Evolutionary conservation across 53 echinoderm and acorn worm species (phyloP), one percentile per base, ranked within the genome.

Genomic region (Henricia sp.): DNA sequence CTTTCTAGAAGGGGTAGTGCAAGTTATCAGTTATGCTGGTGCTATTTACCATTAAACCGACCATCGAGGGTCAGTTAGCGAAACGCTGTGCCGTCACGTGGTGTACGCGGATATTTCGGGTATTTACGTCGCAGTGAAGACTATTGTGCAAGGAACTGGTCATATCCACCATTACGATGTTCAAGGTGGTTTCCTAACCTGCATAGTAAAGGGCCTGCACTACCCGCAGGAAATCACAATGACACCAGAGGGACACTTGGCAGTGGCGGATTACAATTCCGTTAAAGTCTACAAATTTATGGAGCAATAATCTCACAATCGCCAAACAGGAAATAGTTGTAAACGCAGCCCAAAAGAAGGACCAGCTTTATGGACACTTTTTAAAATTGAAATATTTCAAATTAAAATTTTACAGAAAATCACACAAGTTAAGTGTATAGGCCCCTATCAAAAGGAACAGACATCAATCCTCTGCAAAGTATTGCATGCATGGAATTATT

Each of bases 141-240:
- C 35, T 40, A 34, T 6, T 6, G 3, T 3, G 6, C 3, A 11
- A 3, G 10, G 24, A 1, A 13, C 72, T 35, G 72, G 72, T 51
- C 72, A 72, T 40, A 72, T 72, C 2, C 72, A 72, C 16, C 72
- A 34, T 20, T 72, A 72, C 30, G 52, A 52, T 32, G 28, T 16
- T 51, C 9, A 14, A 14, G 70, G 70, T 4, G 21, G 0, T 8
- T 70, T 46, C 50, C 3, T 70, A 11, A 27, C 17, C 72, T 72
- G 72, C 36, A 21, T 72, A n/a, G 52, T 40, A 19, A 33, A 72
- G 52, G 72, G 52, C 34, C 72, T 72, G 72, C 33, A 30, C 19
- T 26, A 16, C 2, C 72, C 72, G 1, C 0, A 14, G 4, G 72
- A 52, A 72, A 72, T 72, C 52, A 52, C 72, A 72, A 4, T 72